A percentile compares a stretch with the other conserved stretches of the same genome.
These are phyloP conservation scores for Dasysyrphus tricinctus DNA, from an alignment of 2,888 invertebrate species.

Conservation along the genomic window DNA sequence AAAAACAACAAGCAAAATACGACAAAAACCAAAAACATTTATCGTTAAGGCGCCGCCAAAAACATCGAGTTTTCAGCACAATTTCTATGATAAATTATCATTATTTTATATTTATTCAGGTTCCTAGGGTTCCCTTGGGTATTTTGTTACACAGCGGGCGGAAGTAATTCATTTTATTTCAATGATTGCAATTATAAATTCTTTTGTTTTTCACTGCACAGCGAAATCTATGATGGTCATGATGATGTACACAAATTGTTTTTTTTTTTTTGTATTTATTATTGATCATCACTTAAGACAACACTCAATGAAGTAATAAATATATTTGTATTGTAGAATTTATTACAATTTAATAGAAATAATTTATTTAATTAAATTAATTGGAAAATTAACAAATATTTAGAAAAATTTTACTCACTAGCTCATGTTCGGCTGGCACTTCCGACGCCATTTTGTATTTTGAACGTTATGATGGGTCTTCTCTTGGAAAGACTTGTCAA, in stretches of 20 bases:
- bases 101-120: slow-evolving; percentile 31
- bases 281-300: background rate
- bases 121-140: background rate
- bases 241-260: slow-evolving; percentile 43
- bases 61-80: slow-evolving; percentile 24
- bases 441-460: slow-evolving; percentile 81
- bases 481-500: slow-evolving; percentile 72
- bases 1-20: slow-evolving; percentile 25
- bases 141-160: slow-evolving; percentile 54
- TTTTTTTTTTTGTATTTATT: slow-evolving; percentile 7
- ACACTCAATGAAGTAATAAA: slow-evolving; percentile 26
- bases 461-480: slow-evolving; percentile 76
- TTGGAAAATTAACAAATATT: slow-evolving; percentile 23
- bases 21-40: slow-evolving; percentile 23
- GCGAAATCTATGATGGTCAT: background rate
- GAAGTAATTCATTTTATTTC: slow-evolving; percentile 68
- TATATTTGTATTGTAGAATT: background rate
- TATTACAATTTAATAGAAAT: slow-evolving; percentile 1
- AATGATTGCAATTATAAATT: slow-evolving; percentile 62
- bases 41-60: slow-evolving; percentile 24
- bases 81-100: slow-evolving; percentile 37
- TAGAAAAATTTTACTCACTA: slow-evolving; percentile 76
- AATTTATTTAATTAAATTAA: slow-evolving; percentile 43
- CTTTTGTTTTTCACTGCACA: slow-evolving; percentile 26
- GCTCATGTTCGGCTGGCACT: slow-evolving; percentile 78